Evolutionary conservation across 2,888 invertebrate genomes (phyloP).

Genomic region (Acleris laterana): DNA sequence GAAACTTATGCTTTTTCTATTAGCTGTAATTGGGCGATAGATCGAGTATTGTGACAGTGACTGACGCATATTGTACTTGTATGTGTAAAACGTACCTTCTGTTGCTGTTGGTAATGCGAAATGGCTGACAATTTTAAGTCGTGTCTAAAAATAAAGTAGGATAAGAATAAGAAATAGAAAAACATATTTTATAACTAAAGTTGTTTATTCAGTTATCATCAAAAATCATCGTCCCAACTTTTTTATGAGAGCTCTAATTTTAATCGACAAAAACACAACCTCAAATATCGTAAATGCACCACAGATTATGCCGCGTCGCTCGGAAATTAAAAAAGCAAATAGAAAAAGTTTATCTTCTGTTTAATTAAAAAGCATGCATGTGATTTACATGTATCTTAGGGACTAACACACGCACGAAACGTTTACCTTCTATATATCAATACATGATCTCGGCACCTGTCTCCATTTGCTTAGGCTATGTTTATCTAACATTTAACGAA

Average conservation of each 20-base stretch:
- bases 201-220: neutral
- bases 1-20: constrained; percentile 38
- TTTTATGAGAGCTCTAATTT: constrained; percentile 24
- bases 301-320: constrained; percentile 53
- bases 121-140: too few species aligned
- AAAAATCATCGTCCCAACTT: constrained; percentile 11
- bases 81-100: too few species aligned
- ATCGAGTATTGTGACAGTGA: constrained; percentile 36
- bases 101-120: too few species aligned
- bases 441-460: constrained; percentile 77
- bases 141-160: too few species aligned
- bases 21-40: constrained; percentile 26
- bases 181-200: neutral
- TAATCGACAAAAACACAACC: constrained; percentile 19
- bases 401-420: constrained; percentile 55
- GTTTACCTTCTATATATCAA: constrained; percentile 73
- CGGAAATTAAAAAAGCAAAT: constrained; percentile 72
- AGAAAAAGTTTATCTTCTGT: constrained; percentile 76
- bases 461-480: constrained; percentile 80
- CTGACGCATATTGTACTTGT: constrained; percentile 2
- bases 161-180: too few species aligned
- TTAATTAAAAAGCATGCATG: constrained; percentile 76
- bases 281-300: constrained; percentile 20
- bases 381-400: constrained; percentile 73
- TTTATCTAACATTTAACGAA: constrained; percentile 80